Percentiles rank a stretch among this genome's conserved stretches.
Evolutionary conservation across 2,113 vertebrate genomes (phyloP).

Genomic region (Macrotus californicus): DNA sequence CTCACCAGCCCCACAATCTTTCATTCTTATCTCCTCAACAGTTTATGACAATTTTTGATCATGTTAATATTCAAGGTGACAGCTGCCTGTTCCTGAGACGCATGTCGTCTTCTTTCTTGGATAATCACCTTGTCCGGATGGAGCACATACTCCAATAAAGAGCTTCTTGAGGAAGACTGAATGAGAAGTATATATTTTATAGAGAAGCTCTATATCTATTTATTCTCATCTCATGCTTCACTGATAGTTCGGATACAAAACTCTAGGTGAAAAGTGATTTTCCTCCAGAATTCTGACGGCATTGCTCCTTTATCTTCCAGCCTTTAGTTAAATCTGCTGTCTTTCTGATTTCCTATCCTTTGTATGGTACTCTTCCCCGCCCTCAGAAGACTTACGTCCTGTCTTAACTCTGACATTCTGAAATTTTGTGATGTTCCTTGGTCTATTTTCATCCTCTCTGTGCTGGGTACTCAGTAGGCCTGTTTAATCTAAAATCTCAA

Average conservation of each 20-base stretch:
- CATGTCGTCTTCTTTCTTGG: background rate
- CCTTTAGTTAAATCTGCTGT: background rate
- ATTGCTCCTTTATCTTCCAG: background rate
- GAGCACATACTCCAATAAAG: background rate
- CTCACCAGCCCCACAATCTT: background rate
- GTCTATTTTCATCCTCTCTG: background rate
- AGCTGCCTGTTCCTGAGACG: background rate
- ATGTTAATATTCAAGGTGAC: background rate
- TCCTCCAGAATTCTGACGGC: background rate
- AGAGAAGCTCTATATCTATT: background rate
- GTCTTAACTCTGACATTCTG: background rate
- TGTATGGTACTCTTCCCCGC: background rate
- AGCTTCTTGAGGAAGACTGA: background rate
- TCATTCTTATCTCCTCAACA: background rate
- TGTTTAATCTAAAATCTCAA: background rate
- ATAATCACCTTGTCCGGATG: background rate
- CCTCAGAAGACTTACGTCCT: background rate
- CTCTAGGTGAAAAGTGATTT: background rate
- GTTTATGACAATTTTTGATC: background rate
- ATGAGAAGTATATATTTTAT: background rate
- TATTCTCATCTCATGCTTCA: background rate
- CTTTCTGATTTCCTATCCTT: background rate
- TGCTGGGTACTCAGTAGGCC: background rate
- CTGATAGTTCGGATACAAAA: background rate
- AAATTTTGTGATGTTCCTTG: background rate